Conservation (phyloP, 2,113 vertebrate species). For the Bungarus multicinctus region DNA sequence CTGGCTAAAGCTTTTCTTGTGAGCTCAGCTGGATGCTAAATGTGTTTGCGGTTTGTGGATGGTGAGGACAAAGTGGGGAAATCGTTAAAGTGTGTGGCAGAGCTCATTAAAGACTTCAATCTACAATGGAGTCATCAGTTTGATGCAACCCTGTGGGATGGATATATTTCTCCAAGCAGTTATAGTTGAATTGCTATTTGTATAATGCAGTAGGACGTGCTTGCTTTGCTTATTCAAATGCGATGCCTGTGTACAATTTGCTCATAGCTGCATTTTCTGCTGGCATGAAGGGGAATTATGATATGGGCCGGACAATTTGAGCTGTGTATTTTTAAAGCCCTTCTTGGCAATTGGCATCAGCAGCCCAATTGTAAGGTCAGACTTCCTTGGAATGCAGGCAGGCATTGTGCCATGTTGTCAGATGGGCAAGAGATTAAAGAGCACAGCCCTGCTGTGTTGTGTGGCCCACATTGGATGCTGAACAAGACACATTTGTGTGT, state of each 20-base stretch:
- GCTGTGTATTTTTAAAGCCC: slow-evolving; percentile 22
- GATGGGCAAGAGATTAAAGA: slow-evolving; percentile 41
- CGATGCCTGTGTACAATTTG: background rate
- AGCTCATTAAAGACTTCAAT: background rate
- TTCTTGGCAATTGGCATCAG: slow-evolving; percentile 33
- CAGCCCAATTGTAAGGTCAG: slow-evolving; percentile 44
- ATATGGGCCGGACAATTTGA: slow-evolving; percentile 19
- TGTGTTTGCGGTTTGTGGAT: background rate
- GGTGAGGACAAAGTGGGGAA: background rate
- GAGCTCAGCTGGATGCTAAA: background rate
- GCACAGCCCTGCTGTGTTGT: slow-evolving; percentile 8
- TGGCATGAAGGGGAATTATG: slow-evolving; percentile 18
- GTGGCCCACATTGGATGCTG: slow-evolving; percentile 43
- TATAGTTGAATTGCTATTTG: background rate
- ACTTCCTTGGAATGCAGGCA: slow-evolving; percentile 36
- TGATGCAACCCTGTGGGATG: background rate
- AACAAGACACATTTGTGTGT: slow-evolving; percentile 48
- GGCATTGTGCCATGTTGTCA: slow-evolving; percentile 51
- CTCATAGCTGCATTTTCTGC: background rate
- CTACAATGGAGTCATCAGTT: background rate
- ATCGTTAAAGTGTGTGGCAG: background rate
- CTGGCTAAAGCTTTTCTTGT: background rate
- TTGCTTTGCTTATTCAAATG: background rate
- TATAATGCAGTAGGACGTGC: background rate
- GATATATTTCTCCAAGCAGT: background rate